Conservation (phyloP, 2,113 vertebrate species). For the Rhynchomys soricoides region DNA sequence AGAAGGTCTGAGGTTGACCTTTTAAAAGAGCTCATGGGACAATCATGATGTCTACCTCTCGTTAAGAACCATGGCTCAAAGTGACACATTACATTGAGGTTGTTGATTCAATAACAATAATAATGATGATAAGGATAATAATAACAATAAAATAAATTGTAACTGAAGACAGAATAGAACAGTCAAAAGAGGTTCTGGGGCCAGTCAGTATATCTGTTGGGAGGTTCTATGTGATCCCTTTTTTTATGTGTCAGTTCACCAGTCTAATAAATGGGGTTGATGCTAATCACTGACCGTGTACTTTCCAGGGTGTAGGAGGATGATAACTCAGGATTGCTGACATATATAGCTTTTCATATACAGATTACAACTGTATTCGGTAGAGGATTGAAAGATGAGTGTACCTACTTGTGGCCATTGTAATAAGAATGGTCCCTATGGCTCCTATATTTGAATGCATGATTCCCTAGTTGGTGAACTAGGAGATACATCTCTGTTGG, state of each 20-base stretch:
- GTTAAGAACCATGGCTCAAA: background rate
- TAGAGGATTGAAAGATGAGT: background rate
- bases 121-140: background rate
- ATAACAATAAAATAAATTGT: background rate
- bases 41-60: background rate
- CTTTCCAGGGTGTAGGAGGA: background rate
- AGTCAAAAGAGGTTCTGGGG: slow-evolving; percentile 11
- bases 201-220: background rate
- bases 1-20: background rate
- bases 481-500: background rate
- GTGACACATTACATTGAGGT: background rate
- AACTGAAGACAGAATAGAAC: background rate
- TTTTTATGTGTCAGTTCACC: background rate
- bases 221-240: background rate
- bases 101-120: background rate
- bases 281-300: background rate
- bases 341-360: background rate
- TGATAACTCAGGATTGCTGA: background rate
- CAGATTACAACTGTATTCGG: background rate
- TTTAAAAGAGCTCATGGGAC: background rate
- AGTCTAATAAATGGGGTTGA: background rate
- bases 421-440: background rate
- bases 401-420: background rate
- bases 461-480: background rate
- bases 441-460: background rate